These are phyloP conservation scores for Muraenolepis orangiensis DNA, from an alignment of 2,797 vertebrate species.

Conservation along the genomic window DNA sequence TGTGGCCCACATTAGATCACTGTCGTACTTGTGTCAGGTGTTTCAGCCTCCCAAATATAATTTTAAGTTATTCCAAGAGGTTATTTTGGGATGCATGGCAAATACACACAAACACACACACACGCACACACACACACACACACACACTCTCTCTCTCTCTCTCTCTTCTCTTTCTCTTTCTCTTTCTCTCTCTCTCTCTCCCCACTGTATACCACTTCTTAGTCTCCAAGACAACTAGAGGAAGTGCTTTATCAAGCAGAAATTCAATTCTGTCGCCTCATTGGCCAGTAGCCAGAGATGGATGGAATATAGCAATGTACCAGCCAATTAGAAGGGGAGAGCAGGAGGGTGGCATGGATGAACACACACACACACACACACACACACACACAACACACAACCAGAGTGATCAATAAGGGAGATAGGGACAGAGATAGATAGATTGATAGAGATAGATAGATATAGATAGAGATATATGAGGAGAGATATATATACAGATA, in stretches of 20 bases:
- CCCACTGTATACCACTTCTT: slow-evolving; percentile 31
- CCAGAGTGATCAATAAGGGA: slow-evolving; percentile 16
- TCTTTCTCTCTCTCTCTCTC: no score
- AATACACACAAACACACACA: slow-evolving; percentile 15
- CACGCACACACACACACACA: neutral
- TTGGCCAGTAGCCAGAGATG: slow-evolving; percentile 64
- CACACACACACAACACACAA: no score
- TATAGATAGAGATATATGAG: slow-evolving; percentile 10
- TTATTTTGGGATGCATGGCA: neutral
- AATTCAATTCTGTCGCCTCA: slow-evolving; percentile 71
- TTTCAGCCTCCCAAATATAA: neutral
- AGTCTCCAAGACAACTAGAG: slow-evolving; percentile 56
- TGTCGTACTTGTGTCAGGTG: neutral
- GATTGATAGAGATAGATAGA: slow-evolving; percentile 9
- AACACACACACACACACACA: no score
- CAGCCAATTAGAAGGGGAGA: slow-evolving; percentile 66
- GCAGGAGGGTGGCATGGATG: slow-evolving; percentile 12
- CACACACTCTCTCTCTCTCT: no score
- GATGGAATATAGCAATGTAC: slow-evolving; percentile 55
- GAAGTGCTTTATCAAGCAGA: slow-evolving; percentile 70
- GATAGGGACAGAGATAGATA: slow-evolving; percentile 23
- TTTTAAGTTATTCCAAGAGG: neutral
- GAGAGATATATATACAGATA: slow-evolving; percentile 17
- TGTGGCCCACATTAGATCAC: neutral
- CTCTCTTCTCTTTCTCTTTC: no score